These are phyloP conservation scores for Beaufortia kweichowensis DNA, from an alignment of 2,113 vertebrate species.

Conservation along the genomic window DNA sequence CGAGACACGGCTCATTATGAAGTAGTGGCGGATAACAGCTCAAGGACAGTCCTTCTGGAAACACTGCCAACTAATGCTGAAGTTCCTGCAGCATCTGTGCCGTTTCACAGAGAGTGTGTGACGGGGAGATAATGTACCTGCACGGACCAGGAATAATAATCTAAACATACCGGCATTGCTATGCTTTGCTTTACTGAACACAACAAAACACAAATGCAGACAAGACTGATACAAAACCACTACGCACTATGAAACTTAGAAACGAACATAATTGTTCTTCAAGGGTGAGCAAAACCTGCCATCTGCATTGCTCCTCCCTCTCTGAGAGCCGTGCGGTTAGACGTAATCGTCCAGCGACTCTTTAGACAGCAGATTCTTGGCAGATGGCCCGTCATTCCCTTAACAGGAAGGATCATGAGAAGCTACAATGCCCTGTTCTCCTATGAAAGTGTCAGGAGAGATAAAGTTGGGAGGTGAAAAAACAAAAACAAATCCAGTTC, in stretches of 20 bases:
- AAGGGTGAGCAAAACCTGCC: constrained; percentile 39
- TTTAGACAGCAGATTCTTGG: constrained; percentile 28
- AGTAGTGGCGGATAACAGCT: constrained; percentile 23
- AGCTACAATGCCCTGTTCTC: not conserved
- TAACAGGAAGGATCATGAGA: not conserved
- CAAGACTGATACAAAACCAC: no score
- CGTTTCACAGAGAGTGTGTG: not conserved
- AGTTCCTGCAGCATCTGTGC: constrained; percentile 8
- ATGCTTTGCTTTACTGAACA: not conserved
- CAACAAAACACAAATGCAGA: no score
- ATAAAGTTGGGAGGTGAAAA: constrained; percentile 34
- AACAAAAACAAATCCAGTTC: constrained; percentile 45
- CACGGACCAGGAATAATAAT: not conserved
- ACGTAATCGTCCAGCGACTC: constrained; percentile 21
- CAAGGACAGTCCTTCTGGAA: constrained; percentile 39
- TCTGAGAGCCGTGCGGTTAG: not conserved
- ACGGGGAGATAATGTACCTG: not conserved
- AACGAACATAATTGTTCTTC: constrained; percentile 32
- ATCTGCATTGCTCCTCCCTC: not conserved
- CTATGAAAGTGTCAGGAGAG: constrained; percentile 35
- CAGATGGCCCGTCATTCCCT: not conserved
- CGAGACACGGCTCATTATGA: constrained; percentile 28
- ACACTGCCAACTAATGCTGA: constrained; percentile 29
- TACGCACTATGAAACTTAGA: not conserved
- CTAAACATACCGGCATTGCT: not conserved